Conservation (phyloP, 2,113 vertebrate genomes). For the Neotoma lepida region DNA sequence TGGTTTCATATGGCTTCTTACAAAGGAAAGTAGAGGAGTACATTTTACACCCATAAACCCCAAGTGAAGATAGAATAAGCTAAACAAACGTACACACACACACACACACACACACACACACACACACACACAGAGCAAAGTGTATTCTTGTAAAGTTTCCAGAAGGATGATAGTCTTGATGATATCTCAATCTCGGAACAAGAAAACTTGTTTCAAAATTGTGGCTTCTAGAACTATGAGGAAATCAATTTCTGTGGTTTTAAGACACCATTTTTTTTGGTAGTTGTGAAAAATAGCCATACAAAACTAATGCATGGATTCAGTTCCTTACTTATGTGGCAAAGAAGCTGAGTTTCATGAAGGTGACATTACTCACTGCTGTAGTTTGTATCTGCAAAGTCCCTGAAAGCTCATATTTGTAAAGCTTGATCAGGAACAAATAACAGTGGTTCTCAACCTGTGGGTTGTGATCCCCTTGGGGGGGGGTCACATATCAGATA, state of each 20-base stretch:
- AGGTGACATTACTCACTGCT: neutral
- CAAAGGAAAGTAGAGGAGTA: neutral
- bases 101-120: neutral
- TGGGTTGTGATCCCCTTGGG: neutral
- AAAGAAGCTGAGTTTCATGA: neutral
- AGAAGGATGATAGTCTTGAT: neutral
- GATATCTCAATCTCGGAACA: neutral
- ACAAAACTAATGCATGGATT: neutral
- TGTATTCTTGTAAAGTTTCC: neutral
- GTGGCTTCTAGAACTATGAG: neutral
- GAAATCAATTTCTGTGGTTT: neutral
- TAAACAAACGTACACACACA: neutral
- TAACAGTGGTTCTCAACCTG: neutral
- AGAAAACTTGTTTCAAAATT: constrained; percentile 12
- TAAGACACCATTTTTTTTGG: neutral
- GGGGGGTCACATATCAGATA: neutral
- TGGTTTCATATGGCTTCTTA: neutral
- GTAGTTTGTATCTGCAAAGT: neutral
- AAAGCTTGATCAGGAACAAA: neutral
- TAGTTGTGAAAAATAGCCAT: neutral
- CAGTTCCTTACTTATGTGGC: neutral
- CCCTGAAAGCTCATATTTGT: neutral
- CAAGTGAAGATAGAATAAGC: neutral
- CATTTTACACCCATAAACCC: neutral
- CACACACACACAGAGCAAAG: neutral